Evolutionary conservation across 2,113 vertebrate species (phyloP), one percentile per base, ranked within the genome.

Genomic region (Polypterus bichir): DNA sequence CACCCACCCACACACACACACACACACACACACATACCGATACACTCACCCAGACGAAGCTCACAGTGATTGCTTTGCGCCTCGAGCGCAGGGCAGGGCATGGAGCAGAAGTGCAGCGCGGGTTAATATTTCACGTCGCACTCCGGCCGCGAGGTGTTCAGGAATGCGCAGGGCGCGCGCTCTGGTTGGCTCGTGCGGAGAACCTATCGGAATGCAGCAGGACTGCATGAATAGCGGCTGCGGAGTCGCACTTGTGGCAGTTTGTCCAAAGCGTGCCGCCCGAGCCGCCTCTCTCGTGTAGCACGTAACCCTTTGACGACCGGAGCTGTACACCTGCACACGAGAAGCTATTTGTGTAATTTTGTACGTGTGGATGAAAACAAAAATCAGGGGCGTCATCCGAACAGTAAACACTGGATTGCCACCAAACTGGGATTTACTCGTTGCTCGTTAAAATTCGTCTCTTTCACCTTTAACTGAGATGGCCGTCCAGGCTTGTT

Each of bases 51-150:
- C 27, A 27, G 27, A 27, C 27, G 27, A 27, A 27, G 27, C 27
- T 27, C 27, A 27, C 27, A 27, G 27, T 27, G 27, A 27, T 27
- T 27, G 27, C 27, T 27, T 27, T 27, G 27, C 27, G 27, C 27
- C 27, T 27, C 27, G 27, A 27, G 27, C 27, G 27, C 27, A 27
- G 27, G 27, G 27, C 27, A 27, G 27, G 27, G 27, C 27, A 27
- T 27, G 27, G 27, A 27, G 27, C 27, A 27, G 27, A 27, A 27
- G 27, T 27, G 49, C n/a, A 27, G 46, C 46, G 44, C 11, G 59
- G 66, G 78, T 80, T 81, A 80, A 80, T 79, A 70, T 80, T 78
- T 80, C 68, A 76, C 74, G 54, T 54, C 48, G 55, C 46, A n/a
- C 45, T 51, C 27, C 27, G 27, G 27, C 27, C 27, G 45, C 45